These are phyloP conservation scores for Aphidius colemani DNA, from an alignment of 2,888 invertebrate genomes.

Conservation along the genomic window DNA sequence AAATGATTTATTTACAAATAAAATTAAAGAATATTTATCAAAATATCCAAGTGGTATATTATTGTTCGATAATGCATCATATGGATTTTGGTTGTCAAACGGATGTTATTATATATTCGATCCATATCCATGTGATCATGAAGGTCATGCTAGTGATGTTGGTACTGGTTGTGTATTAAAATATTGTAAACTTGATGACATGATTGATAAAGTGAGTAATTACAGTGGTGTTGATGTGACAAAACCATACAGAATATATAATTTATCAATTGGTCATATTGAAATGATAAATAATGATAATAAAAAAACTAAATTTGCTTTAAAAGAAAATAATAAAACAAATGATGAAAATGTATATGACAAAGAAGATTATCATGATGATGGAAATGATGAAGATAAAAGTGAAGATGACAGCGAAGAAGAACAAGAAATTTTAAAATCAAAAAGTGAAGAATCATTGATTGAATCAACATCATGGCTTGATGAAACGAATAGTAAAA, in stretches of 20 bases:
- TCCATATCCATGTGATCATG: slow-evolving; percentile 50
- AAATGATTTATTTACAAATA: slow-evolving; percentile 37
- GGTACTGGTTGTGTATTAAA: slow-evolving; percentile 46
- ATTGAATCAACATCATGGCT: slow-evolving; percentile 48
- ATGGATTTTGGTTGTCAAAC: slow-evolving; percentile 48
- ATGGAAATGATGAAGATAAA: slow-evolving; percentile 4
- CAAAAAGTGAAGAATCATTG: slow-evolving; percentile 26
- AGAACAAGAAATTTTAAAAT: slow-evolving; percentile 23
- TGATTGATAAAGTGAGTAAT: slow-evolving; percentile 42
- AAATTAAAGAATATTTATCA: slow-evolving; percentile 38
- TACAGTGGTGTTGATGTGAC: slow-evolving; percentile 38
- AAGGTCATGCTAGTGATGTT: slow-evolving; percentile 34
- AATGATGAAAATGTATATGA: slow-evolving; percentile 14
- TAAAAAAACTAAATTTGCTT: slow-evolving; percentile 23
- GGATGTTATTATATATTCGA: slow-evolving; percentile 49
- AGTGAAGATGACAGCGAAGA: slow-evolving; percentile 12
- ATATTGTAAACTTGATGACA: slow-evolving; percentile 37
- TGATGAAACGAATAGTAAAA: slow-evolving; percentile 25
- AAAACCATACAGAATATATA: slow-evolving; percentile 46
- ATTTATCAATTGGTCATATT: slow-evolving; percentile 47
- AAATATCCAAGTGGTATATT: slow-evolving; percentile 49
- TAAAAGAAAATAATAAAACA: slow-evolving; percentile 18
- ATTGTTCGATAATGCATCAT: slow-evolving; percentile 45
- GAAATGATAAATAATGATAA: slow-evolving; percentile 34
- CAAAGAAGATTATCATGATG: background rate